Percentiles rank a stretch among this genome's conserved stretches.
These are phyloP conservation scores for Melikaiella ostensackeni DNA, from an alignment of 2,888 invertebrate species.

Conservation along the genomic window DNA sequence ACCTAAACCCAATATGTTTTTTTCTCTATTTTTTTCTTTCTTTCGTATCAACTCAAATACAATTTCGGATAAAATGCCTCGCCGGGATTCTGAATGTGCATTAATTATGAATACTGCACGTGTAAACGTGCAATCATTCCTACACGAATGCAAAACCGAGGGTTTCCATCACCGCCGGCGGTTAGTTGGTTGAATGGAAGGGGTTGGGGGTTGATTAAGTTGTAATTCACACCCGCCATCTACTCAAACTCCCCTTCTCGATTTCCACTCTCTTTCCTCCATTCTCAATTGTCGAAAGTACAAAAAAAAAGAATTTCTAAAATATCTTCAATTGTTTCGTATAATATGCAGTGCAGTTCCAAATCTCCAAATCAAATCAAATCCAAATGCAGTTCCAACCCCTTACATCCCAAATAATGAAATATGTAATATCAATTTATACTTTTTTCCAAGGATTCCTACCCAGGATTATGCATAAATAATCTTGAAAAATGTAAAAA, in stretches of 20 bases:
- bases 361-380: too few species aligned
- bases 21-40: not conserved
- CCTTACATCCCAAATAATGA: not conserved
- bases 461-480: too few species aligned
- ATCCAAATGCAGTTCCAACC: too few species aligned
- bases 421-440: too few species aligned
- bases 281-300: not conserved
- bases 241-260: not conserved
- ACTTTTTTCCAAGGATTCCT: not conserved
- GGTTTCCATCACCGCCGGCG: conserved; percentile 39
- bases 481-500: too few species aligned
- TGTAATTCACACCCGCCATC: conserved; percentile 55
- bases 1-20: not conserved
- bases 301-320: not conserved
- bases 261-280: not conserved
- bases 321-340: not conserved
- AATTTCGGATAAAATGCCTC: conserved; percentile 11
- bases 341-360: not conserved
- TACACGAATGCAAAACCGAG: conserved; percentile 31
- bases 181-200: conserved; percentile 30
- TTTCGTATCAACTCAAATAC: not conserved
- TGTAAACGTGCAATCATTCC: conserved; percentile 40
- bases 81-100: conserved; percentile 30
- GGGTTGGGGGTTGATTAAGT: conserved; percentile 55
- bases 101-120: conserved; percentile 32